phyloP scores from a whole-genome alignment of 2,113 vertebrate genomes.

The Phycodurus eques region DNA sequence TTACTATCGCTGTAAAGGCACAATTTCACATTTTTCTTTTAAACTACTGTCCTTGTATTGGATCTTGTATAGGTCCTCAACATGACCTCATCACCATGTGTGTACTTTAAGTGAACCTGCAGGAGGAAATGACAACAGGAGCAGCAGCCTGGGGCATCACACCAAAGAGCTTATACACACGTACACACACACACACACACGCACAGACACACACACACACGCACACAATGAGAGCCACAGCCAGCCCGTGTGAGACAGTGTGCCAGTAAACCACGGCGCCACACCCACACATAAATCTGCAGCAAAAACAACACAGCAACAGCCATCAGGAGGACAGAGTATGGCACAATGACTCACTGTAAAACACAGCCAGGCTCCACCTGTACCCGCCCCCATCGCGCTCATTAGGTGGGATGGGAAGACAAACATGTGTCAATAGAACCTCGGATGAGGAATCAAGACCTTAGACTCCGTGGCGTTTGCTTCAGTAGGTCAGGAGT shows the following conservation, averaged over 20 bases:
- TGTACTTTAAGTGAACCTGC: constrained; percentile 40
- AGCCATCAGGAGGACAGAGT: constrained; percentile 68
- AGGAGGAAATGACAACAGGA: constrained; percentile 29
- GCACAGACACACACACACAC: neutral
- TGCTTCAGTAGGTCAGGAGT: constrained; percentile 66
- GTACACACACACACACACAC: neutral
- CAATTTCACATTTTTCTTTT: neutral
- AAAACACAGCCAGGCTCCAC: constrained; percentile 70
- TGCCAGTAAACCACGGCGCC: constrained; percentile 68
- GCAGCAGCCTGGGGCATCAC: constrained; percentile 14
- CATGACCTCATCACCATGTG: constrained; percentile 2
- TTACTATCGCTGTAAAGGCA: constrained; percentile 8
- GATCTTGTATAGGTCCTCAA: neutral
- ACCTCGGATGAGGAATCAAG: constrained; percentile 54
- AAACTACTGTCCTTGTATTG: neutral
- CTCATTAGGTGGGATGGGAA: constrained; percentile 40
- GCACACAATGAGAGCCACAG: constrained; percentile 48
- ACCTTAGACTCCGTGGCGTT: constrained; percentile 56
- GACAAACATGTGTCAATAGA: constrained; percentile 63
- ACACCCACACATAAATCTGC: constrained; percentile 68
- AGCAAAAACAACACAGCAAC: constrained; percentile 71
- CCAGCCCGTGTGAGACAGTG: constrained; percentile 59
- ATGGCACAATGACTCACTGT: constrained; percentile 72
- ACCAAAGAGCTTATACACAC: constrained; percentile 8
- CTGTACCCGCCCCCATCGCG: constrained; percentile 48